Percentiles rank a stretch among this genome's conserved stretches.
These are phyloP conservation scores for Varanus komodoensis DNA, from an alignment of 2,113 vertebrate genomes.

Conservation along the genomic window DNA sequence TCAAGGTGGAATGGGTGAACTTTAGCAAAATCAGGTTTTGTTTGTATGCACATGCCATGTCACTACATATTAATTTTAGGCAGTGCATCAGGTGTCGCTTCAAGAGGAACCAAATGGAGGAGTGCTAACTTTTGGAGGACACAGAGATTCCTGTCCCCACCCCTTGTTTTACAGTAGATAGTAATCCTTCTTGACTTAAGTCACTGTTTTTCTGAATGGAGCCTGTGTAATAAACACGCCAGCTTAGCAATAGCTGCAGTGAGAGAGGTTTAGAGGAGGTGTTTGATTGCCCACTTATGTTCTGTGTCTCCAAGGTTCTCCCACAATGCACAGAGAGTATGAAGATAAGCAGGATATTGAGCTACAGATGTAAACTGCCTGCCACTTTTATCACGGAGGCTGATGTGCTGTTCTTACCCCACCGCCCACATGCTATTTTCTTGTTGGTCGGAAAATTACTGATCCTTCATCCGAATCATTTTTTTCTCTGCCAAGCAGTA, in stretches of 20 bases:
- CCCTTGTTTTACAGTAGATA: not conserved
- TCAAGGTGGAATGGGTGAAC: no score
- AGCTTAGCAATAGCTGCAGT: no score
- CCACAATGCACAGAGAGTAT: not conserved
- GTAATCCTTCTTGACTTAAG: no score
- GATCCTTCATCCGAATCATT: conserved; percentile 14
- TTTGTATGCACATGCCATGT: no score
- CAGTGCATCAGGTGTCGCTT: not conserved
- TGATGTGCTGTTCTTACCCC: not conserved
- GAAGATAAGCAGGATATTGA: not conserved
- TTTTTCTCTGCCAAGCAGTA: conserved; percentile 10
- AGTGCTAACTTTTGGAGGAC: not conserved
- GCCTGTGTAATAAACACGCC: no score
- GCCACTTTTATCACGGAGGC: not conserved
- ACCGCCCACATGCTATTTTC: not conserved
- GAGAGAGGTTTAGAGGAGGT: not conserved
- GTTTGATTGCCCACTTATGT: not conserved
- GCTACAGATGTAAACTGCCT: not conserved
- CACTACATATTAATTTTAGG: no score
- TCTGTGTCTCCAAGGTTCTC: not conserved
- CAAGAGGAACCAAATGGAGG: not conserved
- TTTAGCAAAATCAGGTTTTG: no score
- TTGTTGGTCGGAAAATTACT: conserved; percentile 15
- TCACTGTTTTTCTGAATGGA: not conserved
- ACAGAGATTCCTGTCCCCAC: no score